These are phyloP conservation scores for Morone saxatilis DNA, from an alignment of 2,113 vertebrate species.

Conservation along the genomic window DNA sequence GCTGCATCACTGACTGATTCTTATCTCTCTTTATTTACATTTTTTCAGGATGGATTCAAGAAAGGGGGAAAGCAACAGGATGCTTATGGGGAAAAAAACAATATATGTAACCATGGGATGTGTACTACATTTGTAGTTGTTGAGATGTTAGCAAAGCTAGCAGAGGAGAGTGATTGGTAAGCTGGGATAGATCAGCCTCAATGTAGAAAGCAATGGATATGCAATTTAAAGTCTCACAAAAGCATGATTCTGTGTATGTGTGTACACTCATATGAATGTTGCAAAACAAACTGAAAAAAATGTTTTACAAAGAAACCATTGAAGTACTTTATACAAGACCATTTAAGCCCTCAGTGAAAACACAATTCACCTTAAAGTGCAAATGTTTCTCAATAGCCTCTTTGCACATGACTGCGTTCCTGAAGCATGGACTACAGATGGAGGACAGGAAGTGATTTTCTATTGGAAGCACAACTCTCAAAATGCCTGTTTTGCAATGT, in stretches of 20 bases:
- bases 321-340: background rate
- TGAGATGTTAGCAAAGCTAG: background rate
- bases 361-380: background rate
- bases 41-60: background rate
- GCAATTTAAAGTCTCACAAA: background rate
- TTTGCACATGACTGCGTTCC: no score
- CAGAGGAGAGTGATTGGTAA: background rate
- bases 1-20: background rate
- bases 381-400: background rate
- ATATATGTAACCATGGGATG: background rate
- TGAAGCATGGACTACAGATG: no score
- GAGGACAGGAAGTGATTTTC: no score
- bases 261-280: no score
- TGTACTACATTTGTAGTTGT: background rate
- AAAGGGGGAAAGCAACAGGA: background rate
- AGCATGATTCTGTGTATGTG: background rate
- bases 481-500: no score
- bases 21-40: background rate
- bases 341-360: background rate
- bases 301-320: background rate
- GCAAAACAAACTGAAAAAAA: background rate
- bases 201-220: constrained; percentile 25
- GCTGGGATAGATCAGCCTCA: constrained; percentile 53
- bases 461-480: no score
- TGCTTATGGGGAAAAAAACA: background rate